Conservation (phyloP, 2,113 vertebrate genomes). For the Menura novaehollandiae region DNA sequence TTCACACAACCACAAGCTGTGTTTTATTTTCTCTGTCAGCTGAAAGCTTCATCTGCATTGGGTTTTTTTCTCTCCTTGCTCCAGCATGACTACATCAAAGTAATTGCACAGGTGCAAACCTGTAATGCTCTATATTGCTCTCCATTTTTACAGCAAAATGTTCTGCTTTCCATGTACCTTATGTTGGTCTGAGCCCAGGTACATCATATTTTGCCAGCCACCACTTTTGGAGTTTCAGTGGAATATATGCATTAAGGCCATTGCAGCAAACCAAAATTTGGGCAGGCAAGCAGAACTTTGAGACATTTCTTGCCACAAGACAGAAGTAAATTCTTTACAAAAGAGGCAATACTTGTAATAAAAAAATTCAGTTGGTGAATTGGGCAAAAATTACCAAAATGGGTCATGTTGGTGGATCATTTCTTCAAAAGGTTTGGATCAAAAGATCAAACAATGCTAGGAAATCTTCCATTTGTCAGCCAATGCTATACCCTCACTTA, state of each 20-base stretch:
- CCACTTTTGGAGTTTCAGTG: not conserved
- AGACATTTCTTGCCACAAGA: not conserved
- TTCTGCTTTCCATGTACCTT: not conserved
- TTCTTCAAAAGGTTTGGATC: not conserved
- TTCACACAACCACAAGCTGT: conserved; percentile 59
- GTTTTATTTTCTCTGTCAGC: conserved; percentile 60
- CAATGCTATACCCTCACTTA: not conserved
- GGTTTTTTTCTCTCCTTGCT: not conserved
- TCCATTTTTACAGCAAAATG: not conserved
- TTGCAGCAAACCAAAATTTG: not conserved
- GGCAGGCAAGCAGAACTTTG: not conserved
- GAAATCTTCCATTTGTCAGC: not conserved
- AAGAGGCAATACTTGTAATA: not conserved
- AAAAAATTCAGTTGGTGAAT: not conserved
- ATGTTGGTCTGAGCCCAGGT: not conserved
- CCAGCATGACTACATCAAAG: conserved; percentile 24
- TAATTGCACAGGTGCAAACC: conserved; percentile 41
- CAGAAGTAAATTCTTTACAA: not conserved
- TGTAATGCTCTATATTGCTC: not conserved
- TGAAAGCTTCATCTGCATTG: conserved; percentile 20
- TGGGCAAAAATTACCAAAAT: not conserved
- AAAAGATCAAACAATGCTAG: not conserved
- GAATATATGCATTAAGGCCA: not conserved
- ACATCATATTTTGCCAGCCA: not conserved
- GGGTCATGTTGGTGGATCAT: not conserved